Evolutionary conservation across 2,113 vertebrate species (phyloP), one percentile per base, ranked within the genome.

Genomic region (Myxocyprinus asiaticus): DNA sequence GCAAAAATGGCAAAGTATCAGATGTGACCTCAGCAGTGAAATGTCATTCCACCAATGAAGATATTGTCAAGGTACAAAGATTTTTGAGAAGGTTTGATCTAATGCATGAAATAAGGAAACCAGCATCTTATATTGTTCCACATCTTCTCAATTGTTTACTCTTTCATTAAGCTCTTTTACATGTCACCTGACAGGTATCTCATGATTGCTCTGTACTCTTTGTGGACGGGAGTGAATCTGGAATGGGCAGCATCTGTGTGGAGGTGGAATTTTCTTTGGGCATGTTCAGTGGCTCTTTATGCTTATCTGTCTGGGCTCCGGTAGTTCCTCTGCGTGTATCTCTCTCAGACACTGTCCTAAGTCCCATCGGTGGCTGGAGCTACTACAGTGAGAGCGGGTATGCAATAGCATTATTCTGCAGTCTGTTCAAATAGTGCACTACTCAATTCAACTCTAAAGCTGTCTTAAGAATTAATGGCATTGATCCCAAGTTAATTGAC

Each of bases 161-260:
- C 10, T 12, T 12, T 55, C 12, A 33, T 33, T 33, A 33, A 33
- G 10, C 11, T 53, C 1, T 14, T 14, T 44, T 6, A 10, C 44
- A 5, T 56, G 42, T 66, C 15, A 51, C 12, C 67, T 85, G 62
- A 0, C 86, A 98, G 96, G 96, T 98, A 66, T 96, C 95, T 45
- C 93, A 94, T 73, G 90, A 95, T 65, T 98, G 97, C 70, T 95
- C 97, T 85, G 90, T 92, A 0, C 83, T 96, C 86, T 98, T 95
- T 75, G 96, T 98, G 84, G 96, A 97, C 0, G 97, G 97, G 84
- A 98, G 96, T n/a, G 97, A 98, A 85, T 93, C 91, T 0, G 95
- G 94, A 81, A 88, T 93, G 81, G 96, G 96, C 71, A 93, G 91
- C 88, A 92, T 94, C 76, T 94, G 92, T 8, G 96, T 89, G 53